Percentiles rank a stretch among this genome's conserved stretches.
These are phyloP conservation scores for Lingula anatina DNA, from an alignment of 2,888 invertebrate species.

Conservation along the genomic window DNA sequence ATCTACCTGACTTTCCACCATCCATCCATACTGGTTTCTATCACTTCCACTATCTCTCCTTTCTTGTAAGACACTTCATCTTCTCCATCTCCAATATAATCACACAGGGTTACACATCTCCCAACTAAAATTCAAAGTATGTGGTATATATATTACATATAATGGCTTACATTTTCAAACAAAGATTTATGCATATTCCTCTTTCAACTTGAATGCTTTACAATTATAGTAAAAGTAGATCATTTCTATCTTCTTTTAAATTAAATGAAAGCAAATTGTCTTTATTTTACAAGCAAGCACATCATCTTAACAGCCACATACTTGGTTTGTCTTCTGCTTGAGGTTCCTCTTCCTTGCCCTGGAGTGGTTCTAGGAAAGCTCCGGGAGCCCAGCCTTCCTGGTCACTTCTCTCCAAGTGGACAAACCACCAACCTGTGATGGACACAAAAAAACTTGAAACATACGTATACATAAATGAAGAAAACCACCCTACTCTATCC, in stretches of 20 bases:
- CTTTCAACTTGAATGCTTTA: no score
- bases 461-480: no score
- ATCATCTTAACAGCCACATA: neutral
- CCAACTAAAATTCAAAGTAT: neutral
- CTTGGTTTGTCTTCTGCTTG: neutral
- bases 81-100: neutral
- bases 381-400: slow-evolving; percentile 15
- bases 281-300: no score
- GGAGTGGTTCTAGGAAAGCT: slow-evolving; percentile 2
- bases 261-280: no score
- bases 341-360: neutral
- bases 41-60: slow-evolving; percentile 10
- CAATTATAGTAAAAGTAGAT: no score
- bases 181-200: no score
- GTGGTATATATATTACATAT: no score
- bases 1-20: slow-evolving; percentile 14
- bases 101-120: neutral
- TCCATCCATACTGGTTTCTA: slow-evolving; percentile 6
- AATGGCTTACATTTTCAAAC: no score
- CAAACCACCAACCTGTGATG: slow-evolving; percentile 15
- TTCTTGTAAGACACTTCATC: slow-evolving; percentile 11
- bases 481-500: no score
- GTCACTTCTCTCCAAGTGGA: slow-evolving; percentile 9
- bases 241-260: no score
- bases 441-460: no score